These are phyloP conservation scores for Rhizomys pruinosus DNA, from an alignment of 2,113 vertebrate species.

Conservation along the genomic window DNA sequence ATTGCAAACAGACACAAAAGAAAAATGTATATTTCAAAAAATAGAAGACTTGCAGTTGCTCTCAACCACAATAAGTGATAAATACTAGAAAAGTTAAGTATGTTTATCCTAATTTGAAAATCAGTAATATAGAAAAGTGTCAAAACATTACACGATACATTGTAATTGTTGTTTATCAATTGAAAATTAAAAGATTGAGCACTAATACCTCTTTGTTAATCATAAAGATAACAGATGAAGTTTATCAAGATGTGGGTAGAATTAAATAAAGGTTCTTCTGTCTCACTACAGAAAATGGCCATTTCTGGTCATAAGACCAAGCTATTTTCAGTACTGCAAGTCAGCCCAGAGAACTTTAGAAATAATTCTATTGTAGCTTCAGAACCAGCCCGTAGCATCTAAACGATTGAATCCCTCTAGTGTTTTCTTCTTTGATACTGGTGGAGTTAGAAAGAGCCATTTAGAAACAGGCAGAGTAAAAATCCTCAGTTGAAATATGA, in stretches of 20 bases:
- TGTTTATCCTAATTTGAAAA: neutral
- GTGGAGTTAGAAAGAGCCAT: neutral
- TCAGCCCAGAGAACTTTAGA: neutral
- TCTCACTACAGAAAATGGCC: neutral
- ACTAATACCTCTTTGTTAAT: neutral
- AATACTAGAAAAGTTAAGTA: neutral
- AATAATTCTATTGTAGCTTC: neutral
- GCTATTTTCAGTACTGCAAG: neutral
- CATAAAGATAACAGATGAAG: neutral
- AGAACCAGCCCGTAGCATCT: neutral
- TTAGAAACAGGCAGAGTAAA: slow-evolving; percentile 31
- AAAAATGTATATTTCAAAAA: neutral
- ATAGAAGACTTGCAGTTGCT: neutral
- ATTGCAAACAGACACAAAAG: neutral
- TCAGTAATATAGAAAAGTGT: neutral
- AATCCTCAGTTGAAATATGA: slow-evolving; percentile 51
- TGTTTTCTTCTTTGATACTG: neutral
- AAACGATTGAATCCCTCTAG: neutral
- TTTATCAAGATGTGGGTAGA: neutral
- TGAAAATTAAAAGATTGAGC: neutral
- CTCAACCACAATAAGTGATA: neutral
- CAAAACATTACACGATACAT: neutral
- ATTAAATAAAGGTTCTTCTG: neutral
- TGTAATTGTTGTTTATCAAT: neutral
- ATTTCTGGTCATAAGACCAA: neutral